Base-by-base conservation (phyloP, 2,113 vertebrate species). In the Camelus dromedarius region DNA sequence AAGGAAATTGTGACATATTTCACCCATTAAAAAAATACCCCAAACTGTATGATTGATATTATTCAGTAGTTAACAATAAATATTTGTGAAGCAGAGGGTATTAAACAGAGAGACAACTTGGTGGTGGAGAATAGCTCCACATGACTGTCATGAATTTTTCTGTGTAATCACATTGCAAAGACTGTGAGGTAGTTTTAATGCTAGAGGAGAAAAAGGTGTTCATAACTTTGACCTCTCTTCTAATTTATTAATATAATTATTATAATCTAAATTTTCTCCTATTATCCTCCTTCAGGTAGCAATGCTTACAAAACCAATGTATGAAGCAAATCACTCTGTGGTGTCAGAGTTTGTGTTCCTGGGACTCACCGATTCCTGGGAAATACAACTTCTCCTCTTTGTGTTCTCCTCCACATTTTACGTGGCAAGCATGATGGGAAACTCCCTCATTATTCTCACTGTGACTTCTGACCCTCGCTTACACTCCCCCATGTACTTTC, bases 401-500 rank as follows among this genome's bases (percentile, higher is more conserved):
- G 3, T 96, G 18, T 10, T 97, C 38, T 83, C 96, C 26, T 82
- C 86, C 12, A 3, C 87, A 11, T 35, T 97, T 32, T 97, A 96
- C 30, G 1, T 69, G 32, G 84, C 88, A 7, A 97, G 87, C 54
- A 72, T 97, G 38, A 32, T 70, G 10, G 96, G 94, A 94, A 98
- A 97, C 35, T 52, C 66, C 8, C 84, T 98, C 24, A 94, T 97
- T 12, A 6, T 97, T 50, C 6, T 96, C 19, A 67, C 87, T 0
- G 81, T 97, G 50, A 62, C 62, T 6, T 66, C 15, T 60, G 95
- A 97, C 48, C 32, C 50, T 90, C 83, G 67, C 32, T 84, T 98
- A 32, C 90, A 88, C 30, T 97, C 93, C 0, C 94, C 98, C 19
- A 97, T 97, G 98, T 98, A 97, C 79, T 97, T 98, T 52, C 91